Base-by-base conservation (phyloP, 1,140 invertebrate genomes). In the Drosophila malerkotliana region DNA sequence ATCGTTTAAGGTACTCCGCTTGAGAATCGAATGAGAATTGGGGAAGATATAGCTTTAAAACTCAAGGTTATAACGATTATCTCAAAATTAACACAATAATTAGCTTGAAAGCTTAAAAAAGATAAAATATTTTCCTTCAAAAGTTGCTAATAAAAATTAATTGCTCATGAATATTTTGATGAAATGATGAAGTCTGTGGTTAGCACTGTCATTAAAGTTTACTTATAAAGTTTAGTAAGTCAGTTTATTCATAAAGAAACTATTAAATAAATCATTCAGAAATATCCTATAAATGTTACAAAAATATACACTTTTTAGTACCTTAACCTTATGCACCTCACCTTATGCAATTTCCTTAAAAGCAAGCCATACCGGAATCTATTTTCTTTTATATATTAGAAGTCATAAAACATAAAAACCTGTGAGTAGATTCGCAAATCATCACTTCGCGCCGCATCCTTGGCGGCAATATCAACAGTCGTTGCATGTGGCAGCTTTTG, bases 391-490 rank as follows among this genome's bases (percentile, higher is more conserved):
- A 44, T 44, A 44, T 44, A 44, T 44, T 44, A 44, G n/a, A 44
- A 18, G n/a, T 5, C 41, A 44, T 44, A 44, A 44, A 44, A 44
- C 14, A 44, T 44, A 37, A 37, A 41, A 44, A 44, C n/a, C 41
- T 18, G n/a, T 18, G 41, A 44, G 41, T 18, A 15, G 41, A 44
- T 44, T 44, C 41, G 41, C 41, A 18, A 44, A 44, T 44, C 41
- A 44, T 8, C 41, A 18, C 34, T 4, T 10, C 10, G 10, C 10
- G 10, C 41, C 41, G 41, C 41, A 44, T 44, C 41, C 41, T 44
- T 18, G 14, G 41, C 14, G 41, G 41, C 41, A 44, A 44, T 9
- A 44, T 44, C 41, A 44, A 44, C 41, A 44, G 41, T 44, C 41
- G 41, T 14, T 44, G 41, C n/a, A 14, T 18, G 15, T 18, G 41